Percentiles rank a stretch among this genome's conserved stretches.
These are phyloP conservation scores for Pseudomyrmex gracilis DNA, from an alignment of 1,140 invertebrate species.

Conservation along the genomic window DNA sequence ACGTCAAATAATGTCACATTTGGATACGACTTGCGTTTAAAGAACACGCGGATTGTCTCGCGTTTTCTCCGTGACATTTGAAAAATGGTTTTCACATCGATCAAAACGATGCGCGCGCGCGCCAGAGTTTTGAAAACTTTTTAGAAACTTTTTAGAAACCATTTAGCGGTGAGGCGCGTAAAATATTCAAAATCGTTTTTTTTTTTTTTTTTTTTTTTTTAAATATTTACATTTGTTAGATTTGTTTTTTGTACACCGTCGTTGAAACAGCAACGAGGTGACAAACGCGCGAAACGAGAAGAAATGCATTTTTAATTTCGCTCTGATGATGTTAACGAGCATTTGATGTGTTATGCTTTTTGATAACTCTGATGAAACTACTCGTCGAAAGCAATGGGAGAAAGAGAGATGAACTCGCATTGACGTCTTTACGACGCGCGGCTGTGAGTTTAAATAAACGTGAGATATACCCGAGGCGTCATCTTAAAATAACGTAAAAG, in stretches of 20 bases:
- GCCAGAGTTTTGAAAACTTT: background rate
- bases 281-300: too few relatives aligned
- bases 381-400: constrained; percentile 15
- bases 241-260: too few relatives aligned
- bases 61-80: background rate
- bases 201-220: background rate
- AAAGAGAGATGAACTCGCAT: background rate
- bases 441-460: background rate
- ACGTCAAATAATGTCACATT: constrained; percentile 55
- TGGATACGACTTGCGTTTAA: constrained; percentile 39
- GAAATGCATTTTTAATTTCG: too few relatives aligned
- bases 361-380: background rate
- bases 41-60: constrained; percentile 30
- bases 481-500: constrained; percentile 31
- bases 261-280: too few relatives aligned
- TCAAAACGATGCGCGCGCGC: too few relatives aligned
- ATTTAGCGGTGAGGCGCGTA: background rate
- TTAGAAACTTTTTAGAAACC: background rate
- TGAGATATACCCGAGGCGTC: background rate
- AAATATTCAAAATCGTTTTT: background rate
- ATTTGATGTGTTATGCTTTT: background rate
- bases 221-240: background rate
- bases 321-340: background rate
- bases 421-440: background rate
- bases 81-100: too few relatives aligned